Conservation (phyloP, 2,888 invertebrate species). For the Drosophila helvetica region DNA sequence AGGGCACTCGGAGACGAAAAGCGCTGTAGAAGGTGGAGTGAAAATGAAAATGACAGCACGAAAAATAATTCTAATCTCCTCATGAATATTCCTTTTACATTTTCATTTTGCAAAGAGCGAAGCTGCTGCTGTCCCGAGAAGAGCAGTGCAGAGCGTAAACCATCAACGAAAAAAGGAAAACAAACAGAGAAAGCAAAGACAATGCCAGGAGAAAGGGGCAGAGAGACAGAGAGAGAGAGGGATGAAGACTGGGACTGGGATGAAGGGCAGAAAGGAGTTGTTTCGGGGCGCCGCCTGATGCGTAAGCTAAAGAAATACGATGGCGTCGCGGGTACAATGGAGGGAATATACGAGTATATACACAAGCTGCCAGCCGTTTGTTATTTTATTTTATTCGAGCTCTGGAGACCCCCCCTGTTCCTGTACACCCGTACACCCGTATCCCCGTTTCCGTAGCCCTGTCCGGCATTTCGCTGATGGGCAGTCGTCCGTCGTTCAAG, state of each 20-base stretch:
- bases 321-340: conserved; percentile 50
- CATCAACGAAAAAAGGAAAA: conserved; percentile 73
- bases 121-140: too few species aligned
- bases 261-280: neutral
- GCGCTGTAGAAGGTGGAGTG: conserved; percentile 7
- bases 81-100: conserved; percentile 83
- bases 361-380: conserved; percentile 53
- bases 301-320: conserved; percentile 70
- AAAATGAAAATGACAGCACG: conserved; percentile 73
- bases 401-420: conserved; percentile 5
- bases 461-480: conserved; percentile 65
- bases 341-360: conserved; percentile 60
- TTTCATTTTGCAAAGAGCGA: conserved; percentile 78
- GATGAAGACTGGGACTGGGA: neutral
- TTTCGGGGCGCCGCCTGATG: conserved; percentile 29
- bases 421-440: neutral
- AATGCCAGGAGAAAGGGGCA: conserved; percentile 5
- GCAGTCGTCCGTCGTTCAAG: conserved; percentile 79
- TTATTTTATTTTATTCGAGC: conserved; percentile 68
- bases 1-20: conserved; percentile 58
- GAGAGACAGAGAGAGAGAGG: conserved; percentile 4
- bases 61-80: conserved; percentile 84
- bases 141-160: conserved; percentile 51
- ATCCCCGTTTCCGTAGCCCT: conserved; percentile 19
- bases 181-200: conserved; percentile 27